A percentile compares a stretch with the other conserved stretches of the same genome.
phyloP scores from a whole-genome alignment of 2,888 invertebrate species.

The Ischnura elegans region DNA sequence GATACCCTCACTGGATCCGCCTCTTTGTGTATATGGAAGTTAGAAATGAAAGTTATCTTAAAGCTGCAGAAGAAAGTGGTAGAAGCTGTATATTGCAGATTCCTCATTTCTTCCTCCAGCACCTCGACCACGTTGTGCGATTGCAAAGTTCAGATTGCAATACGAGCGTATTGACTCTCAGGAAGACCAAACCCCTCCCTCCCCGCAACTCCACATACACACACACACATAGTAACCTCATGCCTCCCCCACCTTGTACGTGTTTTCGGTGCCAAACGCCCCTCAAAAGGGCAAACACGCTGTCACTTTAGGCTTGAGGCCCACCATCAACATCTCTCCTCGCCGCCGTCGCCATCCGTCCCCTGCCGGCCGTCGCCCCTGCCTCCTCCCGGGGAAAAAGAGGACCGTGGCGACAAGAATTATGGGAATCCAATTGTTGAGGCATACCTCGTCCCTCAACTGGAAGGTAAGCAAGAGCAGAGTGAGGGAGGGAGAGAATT shows the following conservation, averaged over 20 bases:
- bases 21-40: too few species aligned
- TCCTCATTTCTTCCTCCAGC: too few species aligned
- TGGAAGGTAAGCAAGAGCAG: neutral
- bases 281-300: slow-evolving; percentile 30
- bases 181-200: neutral
- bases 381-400: neutral
- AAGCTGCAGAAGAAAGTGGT: too few species aligned
- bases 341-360: neutral
- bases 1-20: too few species aligned
- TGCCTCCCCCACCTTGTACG: neutral
- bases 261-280: neutral
- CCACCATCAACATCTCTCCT: neutral
- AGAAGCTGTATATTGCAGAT: too few species aligned
- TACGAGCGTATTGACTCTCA: too few species aligned
- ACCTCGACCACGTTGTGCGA: neutral
- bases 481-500: neutral
- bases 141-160: neutral
- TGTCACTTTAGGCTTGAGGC: slow-evolving; percentile 1
- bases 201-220: neutral
- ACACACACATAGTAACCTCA: neutral
- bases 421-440: slow-evolving; percentile 33
- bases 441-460: slow-evolving; percentile 1
- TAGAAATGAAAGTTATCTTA: too few species aligned
- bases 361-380: neutral
- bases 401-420: slow-evolving; percentile 27